Evolutionary conservation across 2,113 vertebrate species (phyloP).

Genomic region (Cyprinus carpio): DNA sequence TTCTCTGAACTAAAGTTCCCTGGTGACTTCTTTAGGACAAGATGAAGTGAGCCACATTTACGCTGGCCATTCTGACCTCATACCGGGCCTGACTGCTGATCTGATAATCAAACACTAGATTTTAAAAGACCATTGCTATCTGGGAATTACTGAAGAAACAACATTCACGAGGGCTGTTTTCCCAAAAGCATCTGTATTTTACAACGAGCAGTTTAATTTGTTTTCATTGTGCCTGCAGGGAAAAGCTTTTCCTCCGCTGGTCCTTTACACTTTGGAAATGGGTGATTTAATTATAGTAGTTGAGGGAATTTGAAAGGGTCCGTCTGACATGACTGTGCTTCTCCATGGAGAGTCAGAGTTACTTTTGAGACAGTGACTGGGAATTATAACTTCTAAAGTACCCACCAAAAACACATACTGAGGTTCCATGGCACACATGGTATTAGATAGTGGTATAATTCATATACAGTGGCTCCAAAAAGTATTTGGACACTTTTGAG

Average conservation of each 20-base stretch:
- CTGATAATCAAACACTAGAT: background rate
- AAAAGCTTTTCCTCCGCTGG: slow-evolving; percentile 61
- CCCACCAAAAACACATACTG: background rate
- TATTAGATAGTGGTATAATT: background rate
- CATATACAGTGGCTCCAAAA: too few species aligned
- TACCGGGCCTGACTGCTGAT: background rate
- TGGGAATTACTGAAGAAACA: slow-evolving; percentile 62
- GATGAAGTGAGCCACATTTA: background rate
- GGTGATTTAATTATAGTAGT: slow-evolving; percentile 61
- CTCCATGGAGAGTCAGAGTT: background rate
- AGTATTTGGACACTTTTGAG: too few species aligned
- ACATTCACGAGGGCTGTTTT: slow-evolving; percentile 79
- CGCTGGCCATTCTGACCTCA: background rate
- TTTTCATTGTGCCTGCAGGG: slow-evolving; percentile 80
- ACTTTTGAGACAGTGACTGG: background rate
- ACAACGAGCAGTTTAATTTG: slow-evolving; percentile 84
- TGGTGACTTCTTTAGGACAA: background rate
- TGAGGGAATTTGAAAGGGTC: slow-evolving; percentile 71
- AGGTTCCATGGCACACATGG: background rate
- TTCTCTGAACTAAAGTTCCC: background rate
- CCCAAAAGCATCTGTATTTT: slow-evolving; percentile 79
- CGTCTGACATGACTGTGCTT: background rate
- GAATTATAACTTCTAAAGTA: background rate
- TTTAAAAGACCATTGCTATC: slow-evolving; percentile 2
- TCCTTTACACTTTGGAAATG: too few species aligned